A percentile compares a stretch with the other conserved stretches of the same genome.
phyloP scores from a whole-genome alignment of 2,888 invertebrate genomes.

The Baccha elongata region DNA sequence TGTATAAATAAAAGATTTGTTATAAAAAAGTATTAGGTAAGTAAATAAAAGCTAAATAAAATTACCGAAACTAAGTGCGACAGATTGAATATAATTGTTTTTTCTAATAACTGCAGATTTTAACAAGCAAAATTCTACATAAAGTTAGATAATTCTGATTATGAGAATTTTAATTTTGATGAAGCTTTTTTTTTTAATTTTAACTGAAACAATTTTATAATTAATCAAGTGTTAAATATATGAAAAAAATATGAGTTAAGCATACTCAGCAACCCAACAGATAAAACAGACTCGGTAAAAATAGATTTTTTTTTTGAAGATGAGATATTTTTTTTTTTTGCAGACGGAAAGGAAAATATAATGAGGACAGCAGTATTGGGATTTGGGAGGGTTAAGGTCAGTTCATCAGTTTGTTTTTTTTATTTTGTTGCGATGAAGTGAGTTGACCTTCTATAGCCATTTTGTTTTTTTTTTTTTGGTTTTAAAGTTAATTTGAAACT shows the following conservation, averaged over 20 bases:
- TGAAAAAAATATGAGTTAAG: slow-evolving; percentile 58
- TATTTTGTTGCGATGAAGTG: slow-evolving; percentile 52
- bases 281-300: slow-evolving; percentile 70
- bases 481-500: slow-evolving; percentile 59
- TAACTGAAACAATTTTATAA: background rate
- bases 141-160: background rate
- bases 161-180: background rate
- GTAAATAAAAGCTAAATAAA: slow-evolving; percentile 58
- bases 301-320: slow-evolving; percentile 35
- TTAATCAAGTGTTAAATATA: slow-evolving; percentile 33
- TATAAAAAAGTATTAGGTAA: slow-evolving; percentile 12
- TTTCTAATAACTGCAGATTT: slow-evolving; percentile 3
- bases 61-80: slow-evolving; percentile 71
- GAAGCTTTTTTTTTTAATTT: background rate
- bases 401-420: slow-evolving; percentile 47
- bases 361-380: slow-evolving; percentile 4
- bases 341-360: slow-evolving; percentile 28
- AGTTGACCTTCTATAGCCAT: slow-evolving; percentile 45
- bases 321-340: slow-evolving; percentile 16
- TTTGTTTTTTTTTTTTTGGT: slow-evolving; percentile 30
- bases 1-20: slow-evolving; percentile 14
- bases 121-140: slow-evolving; percentile 40
- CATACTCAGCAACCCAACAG: slow-evolving; percentile 74
- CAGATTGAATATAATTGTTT: slow-evolving; percentile 28
- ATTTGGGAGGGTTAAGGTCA: slow-evolving; percentile 27